Evolutionary conservation across 2,888 invertebrate genomes (phyloP).

Genomic region (Lithophane socia): DNA sequence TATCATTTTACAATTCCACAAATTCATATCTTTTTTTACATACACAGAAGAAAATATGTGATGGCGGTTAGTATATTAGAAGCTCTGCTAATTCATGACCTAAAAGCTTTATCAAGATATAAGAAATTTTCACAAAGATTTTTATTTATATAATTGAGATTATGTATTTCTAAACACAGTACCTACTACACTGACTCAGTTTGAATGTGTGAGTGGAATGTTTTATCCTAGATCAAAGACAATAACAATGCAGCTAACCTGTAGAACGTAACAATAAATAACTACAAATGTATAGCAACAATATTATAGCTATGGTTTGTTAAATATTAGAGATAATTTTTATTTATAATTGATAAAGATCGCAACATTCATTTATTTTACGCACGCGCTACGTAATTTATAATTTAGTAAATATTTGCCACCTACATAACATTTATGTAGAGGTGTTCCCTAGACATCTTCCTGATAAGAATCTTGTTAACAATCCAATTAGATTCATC

Average conservation of each 20-base stretch:
- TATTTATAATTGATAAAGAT: constrained; percentile 42
- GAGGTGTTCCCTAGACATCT: constrained; percentile 34
- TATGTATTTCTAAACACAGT: constrained; percentile 43
- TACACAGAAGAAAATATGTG: constrained; percentile 48
- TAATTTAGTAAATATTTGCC: constrained; percentile 58
- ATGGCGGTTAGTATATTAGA: constrained; percentile 65
- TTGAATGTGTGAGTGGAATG: constrained; percentile 81
- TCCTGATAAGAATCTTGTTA: constrained; percentile 51
- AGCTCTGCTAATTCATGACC: constrained; percentile 71
- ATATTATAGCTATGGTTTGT: constrained; percentile 53
- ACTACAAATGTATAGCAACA: constrained; percentile 60
- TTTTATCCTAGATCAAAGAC: constrained; percentile 65
- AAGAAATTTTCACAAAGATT: constrained; percentile 38
- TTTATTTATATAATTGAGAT: constrained; percentile 42
- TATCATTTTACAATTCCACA: constrained; percentile 46
- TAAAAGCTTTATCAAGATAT: constrained; percentile 68
- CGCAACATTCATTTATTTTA: constrained; percentile 37
- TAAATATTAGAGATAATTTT: constrained; percentile 51
- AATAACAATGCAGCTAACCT: constrained; percentile 57
- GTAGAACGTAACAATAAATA: constrained; percentile 64
- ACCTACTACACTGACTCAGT: constrained; percentile 54
- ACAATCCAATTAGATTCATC: constrained; percentile 50
- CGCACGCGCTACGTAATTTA: constrained; percentile 49
- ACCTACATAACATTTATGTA: constrained; percentile 69
- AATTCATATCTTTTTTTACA: constrained; percentile 46